Conservation (phyloP, 2,113 vertebrate species). For the Heloderma charlesbogerti region DNA sequence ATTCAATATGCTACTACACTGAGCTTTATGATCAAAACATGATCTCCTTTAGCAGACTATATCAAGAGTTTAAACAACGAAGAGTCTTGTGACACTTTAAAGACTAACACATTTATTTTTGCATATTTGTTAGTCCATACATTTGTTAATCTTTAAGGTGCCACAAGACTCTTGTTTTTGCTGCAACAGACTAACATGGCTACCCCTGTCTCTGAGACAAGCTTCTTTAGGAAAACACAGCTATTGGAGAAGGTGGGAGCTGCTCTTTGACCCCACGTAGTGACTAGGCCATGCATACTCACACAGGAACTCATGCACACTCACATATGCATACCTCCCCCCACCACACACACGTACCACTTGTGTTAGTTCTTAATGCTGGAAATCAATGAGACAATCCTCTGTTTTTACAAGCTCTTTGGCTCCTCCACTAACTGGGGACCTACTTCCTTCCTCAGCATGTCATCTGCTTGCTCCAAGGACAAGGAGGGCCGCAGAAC, state of each 20-base stretch:
- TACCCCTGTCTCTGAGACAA: not conserved
- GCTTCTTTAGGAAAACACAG: not conserved
- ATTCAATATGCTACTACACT: not conserved
- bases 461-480: not conserved
- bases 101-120: too few relatives aligned
- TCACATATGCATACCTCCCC: too few relatives aligned
- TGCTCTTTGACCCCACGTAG: not conserved
- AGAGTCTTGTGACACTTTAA: too few relatives aligned
- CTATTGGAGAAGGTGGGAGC: not conserved
- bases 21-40: not conserved
- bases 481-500: not conserved
- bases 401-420: not conserved
- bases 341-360: not conserved
- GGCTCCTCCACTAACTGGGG: not conserved
- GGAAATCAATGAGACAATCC: not conserved
- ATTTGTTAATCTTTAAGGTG: too few relatives aligned
- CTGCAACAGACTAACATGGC: too few relatives aligned
- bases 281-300: not conserved
- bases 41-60: not conserved
- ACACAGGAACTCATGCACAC: not conserved
- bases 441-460: not conserved
- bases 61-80: too few relatives aligned
- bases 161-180: too few relatives aligned
- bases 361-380: not conserved
- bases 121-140: too few relatives aligned